phyloP scores from a whole-genome alignment of 53 echinoderm and acorn worm species.

The Holothuria scabra region DNA sequence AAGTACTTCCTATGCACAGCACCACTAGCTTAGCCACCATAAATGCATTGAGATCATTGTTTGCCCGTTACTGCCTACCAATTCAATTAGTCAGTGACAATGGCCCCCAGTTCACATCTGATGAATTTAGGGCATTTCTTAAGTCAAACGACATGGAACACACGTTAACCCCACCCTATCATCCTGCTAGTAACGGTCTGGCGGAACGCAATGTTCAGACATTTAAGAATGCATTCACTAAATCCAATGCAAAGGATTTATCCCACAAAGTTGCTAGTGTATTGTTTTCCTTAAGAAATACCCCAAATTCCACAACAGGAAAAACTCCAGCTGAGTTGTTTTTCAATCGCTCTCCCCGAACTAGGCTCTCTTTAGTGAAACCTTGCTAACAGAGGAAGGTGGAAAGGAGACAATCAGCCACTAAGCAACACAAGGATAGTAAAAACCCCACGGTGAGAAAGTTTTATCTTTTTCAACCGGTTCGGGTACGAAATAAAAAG shows the following conservation, averaged over 20 bases:
- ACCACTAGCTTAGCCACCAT: slow-evolving; percentile 31
- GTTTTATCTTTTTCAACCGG: too few relatives aligned
- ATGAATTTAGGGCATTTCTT: slow-evolving; percentile 10
- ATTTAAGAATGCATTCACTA: background rate
- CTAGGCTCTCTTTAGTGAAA: too few relatives aligned
- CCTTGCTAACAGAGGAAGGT: too few relatives aligned
- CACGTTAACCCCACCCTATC: slow-evolving; percentile 12
- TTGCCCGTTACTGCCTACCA: slow-evolving; percentile 17
- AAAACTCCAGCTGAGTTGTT: too few relatives aligned
- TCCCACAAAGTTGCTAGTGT: background rate
- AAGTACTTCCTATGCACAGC: background rate
- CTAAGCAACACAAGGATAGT: too few relatives aligned
- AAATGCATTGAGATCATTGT: slow-evolving; percentile 13
- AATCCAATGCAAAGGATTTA: background rate
- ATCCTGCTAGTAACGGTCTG: background rate
- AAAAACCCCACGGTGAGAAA: too few relatives aligned
- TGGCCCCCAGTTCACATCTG: slow-evolving; percentile 37
- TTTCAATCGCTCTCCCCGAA: too few relatives aligned
- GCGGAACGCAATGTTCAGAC: slow-evolving; percentile 6
- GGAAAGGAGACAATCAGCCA: too few relatives aligned
- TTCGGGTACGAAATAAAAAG: too few relatives aligned
- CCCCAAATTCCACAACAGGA: background rate
- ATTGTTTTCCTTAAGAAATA: background rate
- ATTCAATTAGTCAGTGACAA: slow-evolving; percentile 9
- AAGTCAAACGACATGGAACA: slow-evolving; percentile 24